Evolutionary conservation across 2,888 invertebrate genomes (phyloP).

Genomic region (Phalangium opilio): DNA sequence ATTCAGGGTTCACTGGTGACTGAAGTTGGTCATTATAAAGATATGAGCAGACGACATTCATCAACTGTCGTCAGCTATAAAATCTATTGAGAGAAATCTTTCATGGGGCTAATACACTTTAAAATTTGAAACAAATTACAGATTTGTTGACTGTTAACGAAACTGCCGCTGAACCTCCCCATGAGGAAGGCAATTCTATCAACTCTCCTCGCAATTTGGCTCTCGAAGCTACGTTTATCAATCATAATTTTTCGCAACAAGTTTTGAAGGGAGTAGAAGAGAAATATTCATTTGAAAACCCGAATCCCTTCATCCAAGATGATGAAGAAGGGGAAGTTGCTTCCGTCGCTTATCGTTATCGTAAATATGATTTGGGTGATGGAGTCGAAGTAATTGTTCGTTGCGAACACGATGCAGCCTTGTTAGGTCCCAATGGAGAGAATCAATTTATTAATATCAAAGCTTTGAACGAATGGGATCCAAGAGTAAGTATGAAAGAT

Average conservation of each 20-base stretch:
- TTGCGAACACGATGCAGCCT: slow-evolving; percentile 93
- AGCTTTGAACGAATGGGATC: slow-evolving; percentile 98
- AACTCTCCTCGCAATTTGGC: slow-evolving; percentile 93
- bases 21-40: no score
- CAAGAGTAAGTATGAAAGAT: slow-evolving; percentile 41
- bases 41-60: no score
- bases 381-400: slow-evolving; percentile 79
- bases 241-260: slow-evolving; percentile 99
- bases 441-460: slow-evolving; percentile 87
- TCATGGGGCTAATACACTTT: no score
- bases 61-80: no score
- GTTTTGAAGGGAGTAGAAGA: slow-evolving; percentile 58
- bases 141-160: slow-evolving; percentile 93
- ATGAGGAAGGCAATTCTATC: slow-evolving; percentile 78
- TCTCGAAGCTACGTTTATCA: slow-evolving; percentile 95
- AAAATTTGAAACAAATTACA: no score
- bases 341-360: slow-evolving; percentile 88
- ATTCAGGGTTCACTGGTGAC: no score
- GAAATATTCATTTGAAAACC: slow-evolving; percentile 71
- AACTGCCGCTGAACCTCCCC: slow-evolving; percentile 93
- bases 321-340: slow-evolving; percentile 77
- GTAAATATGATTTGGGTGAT: slow-evolving; percentile 91
- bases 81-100: no score
- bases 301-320: slow-evolving; percentile 85
- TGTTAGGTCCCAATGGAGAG: slow-evolving; percentile 71